Conservation (phyloP, 2,888 invertebrate genomes). For the Stictocephala bisonia region DNA sequence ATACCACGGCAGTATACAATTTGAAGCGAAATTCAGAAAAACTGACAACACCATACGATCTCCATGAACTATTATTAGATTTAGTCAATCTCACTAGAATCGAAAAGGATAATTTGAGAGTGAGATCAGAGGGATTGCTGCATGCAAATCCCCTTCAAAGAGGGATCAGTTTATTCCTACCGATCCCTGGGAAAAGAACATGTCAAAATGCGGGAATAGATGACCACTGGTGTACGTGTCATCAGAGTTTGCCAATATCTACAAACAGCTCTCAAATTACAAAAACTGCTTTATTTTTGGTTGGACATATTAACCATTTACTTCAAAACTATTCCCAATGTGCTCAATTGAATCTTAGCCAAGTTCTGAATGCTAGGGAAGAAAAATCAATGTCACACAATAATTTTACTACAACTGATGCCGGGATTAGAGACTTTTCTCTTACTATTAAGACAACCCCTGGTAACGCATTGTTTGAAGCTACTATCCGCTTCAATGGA, state of each 20-base stretch:
- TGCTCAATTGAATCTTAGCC: conserved; percentile 71
- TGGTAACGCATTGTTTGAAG: conserved; percentile 81
- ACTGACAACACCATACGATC: conserved; percentile 86
- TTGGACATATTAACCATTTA: conserved; percentile 74
- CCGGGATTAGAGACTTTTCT: conserved; percentile 69
- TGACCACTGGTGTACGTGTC: conserved; percentile 91
- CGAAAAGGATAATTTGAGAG: conserved; percentile 56
- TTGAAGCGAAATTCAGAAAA: conserved; percentile 74
- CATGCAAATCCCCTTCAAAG: conserved; percentile 61
- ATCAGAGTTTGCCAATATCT: conserved; percentile 71
- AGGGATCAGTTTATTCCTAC: conserved; percentile 81
- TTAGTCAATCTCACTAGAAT: conserved; percentile 69
- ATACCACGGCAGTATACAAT: conserved; percentile 73
- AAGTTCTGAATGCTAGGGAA: conserved; percentile 75
- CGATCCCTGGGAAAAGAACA: conserved; percentile 77
- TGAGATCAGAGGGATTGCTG: conserved; percentile 61
- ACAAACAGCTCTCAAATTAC: conserved; percentile 68
- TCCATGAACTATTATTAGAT: conserved; percentile 82
- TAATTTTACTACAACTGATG: conserved; percentile 61
- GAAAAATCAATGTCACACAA: conserved; percentile 64
- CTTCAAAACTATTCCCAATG: conserved; percentile 74
- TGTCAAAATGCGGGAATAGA: conserved; percentile 83
- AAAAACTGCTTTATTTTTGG: conserved; percentile 71
- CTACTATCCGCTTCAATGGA: conserved; percentile 72
- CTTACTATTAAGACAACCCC: conserved; percentile 74